Percentiles rank a stretch among this genome's conserved stretches.
phyloP scores from a whole-genome alignment of 2,888 invertebrate genomes.

The Oxyteleia sp. region DNA sequence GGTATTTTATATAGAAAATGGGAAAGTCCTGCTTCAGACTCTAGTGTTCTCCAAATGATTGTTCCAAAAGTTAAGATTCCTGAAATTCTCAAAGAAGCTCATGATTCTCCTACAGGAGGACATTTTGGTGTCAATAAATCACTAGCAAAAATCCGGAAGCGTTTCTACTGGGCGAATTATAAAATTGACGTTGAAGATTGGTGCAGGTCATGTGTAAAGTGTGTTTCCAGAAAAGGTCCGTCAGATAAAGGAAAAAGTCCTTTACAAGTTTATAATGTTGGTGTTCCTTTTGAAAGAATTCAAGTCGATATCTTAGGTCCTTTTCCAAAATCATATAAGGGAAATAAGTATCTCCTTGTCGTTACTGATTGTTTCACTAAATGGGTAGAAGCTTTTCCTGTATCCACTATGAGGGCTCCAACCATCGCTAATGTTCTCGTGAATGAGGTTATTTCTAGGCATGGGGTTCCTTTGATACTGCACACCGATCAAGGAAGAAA shows the following conservation, averaged over 20 bases:
- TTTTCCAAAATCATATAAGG: background rate
- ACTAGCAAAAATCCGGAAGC: conserved; percentile 73
- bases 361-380: too few relatives aligned
- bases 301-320: conserved; percentile 22
- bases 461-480: too few relatives aligned
- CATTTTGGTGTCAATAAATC: conserved; percentile 79
- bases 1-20: conserved; percentile 54
- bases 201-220: conserved; percentile 33
- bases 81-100: conserved; percentile 64
- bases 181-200: conserved; percentile 29
- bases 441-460: too few relatives aligned
- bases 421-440: too few relatives aligned
- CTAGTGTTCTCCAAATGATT: conserved; percentile 47
- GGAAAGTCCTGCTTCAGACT: conserved; percentile 52
- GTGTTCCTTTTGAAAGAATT: conserved; percentile 37
- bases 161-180: conserved; percentile 72
- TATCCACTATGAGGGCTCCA: too few relatives aligned
- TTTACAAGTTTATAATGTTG: conserved; percentile 35
- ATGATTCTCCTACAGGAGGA: too few relatives aligned
- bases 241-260: conserved; percentile 38
- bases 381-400: too few relatives aligned
- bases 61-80: conserved; percentile 48
- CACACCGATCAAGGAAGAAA: too few relatives aligned
- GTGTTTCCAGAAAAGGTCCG: conserved; percentile 37
- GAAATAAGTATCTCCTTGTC: conserved; percentile 6